Percentiles rank a stretch among this genome's conserved stretches.
phyloP scores from a whole-genome alignment of 2,113 vertebrate species.

The Antechinus flavipes region DNA sequence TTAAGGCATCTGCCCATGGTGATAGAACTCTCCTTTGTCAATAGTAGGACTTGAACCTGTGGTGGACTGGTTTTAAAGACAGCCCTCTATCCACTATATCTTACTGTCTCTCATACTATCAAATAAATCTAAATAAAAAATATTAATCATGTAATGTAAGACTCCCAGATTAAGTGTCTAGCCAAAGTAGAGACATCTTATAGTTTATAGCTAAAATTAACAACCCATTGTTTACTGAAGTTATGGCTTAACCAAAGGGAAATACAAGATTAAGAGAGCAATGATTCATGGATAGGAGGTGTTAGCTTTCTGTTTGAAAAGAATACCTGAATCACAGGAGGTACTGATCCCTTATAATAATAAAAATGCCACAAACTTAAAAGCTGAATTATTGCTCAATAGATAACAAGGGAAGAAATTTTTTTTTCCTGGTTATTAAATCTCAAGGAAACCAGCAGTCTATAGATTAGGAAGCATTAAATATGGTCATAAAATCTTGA shows the following conservation, averaged over 20 bases:
- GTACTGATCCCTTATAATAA: slow-evolving; percentile 26
- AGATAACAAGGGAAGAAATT: neutral
- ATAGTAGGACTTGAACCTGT: neutral
- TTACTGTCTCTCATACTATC: neutral
- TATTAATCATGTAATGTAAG: neutral
- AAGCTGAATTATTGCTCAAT: neutral
- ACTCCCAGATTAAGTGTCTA: neutral
- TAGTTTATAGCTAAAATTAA: slow-evolving; percentile 22
- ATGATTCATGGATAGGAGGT: slow-evolving; percentile 30
- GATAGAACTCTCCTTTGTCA: neutral
- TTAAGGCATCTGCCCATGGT: neutral
- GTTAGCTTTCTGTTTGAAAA: slow-evolving; percentile 35
- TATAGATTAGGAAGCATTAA: slow-evolving; percentile 8
- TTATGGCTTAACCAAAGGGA: neutral
- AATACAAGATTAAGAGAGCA: neutral
- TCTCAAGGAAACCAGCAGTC: neutral
- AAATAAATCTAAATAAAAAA: neutral
- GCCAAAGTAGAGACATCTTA: neutral
- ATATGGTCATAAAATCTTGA: neutral
- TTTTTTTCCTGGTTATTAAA: slow-evolving; percentile 38
- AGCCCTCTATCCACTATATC: neutral
- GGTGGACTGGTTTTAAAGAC: neutral
- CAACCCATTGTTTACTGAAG: neutral
- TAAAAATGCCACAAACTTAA: slow-evolving; percentile 39
- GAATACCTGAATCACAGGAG: slow-evolving; percentile 16